phyloP scores from a whole-genome alignment of 2,113 vertebrate species.

The Cyprinus carpio region DNA sequence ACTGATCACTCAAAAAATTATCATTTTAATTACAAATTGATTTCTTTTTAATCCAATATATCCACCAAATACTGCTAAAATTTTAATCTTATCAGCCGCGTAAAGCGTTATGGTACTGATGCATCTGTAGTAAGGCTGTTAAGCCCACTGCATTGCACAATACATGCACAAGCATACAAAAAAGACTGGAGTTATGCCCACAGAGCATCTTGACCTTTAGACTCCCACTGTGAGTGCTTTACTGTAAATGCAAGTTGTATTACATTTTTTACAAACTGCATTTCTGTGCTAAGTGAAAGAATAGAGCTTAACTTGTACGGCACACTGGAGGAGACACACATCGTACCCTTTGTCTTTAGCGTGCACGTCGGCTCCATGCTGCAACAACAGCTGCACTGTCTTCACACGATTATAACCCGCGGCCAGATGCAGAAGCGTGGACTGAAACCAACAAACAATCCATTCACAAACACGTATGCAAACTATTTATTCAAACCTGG shows the following conservation, averaged over 20 bases:
- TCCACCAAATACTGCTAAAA: no score
- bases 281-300: slow-evolving; percentile 11
- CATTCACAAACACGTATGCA: not conserved
- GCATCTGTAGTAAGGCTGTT: not conserved
- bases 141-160: no score
- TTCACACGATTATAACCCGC: slow-evolving; percentile 91
- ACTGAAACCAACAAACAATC: slow-evolving; percentile 73
- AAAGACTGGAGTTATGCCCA: not conserved
- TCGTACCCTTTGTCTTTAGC: slow-evolving; percentile 89
- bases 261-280: no score
- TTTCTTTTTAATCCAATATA: no score
- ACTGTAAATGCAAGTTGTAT: not conserved
- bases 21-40: no score
- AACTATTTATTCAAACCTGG: no score
- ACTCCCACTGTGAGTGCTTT: not conserved
- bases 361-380: slow-evolving; percentile 88
- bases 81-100: no score
- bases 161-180: not conserved
- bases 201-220: not conserved
- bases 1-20: no score
- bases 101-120: not conserved
- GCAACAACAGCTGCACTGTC: slow-evolving; percentile 86
- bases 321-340: not conserved
- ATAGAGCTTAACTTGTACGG: not conserved
- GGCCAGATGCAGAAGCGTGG: slow-evolving; percentile 88